Evolutionary conservation across 30 jellyfish, hydroid and myxozoan genomes (phyloP).

Genomic region (Aurelia coerulea): DNA sequence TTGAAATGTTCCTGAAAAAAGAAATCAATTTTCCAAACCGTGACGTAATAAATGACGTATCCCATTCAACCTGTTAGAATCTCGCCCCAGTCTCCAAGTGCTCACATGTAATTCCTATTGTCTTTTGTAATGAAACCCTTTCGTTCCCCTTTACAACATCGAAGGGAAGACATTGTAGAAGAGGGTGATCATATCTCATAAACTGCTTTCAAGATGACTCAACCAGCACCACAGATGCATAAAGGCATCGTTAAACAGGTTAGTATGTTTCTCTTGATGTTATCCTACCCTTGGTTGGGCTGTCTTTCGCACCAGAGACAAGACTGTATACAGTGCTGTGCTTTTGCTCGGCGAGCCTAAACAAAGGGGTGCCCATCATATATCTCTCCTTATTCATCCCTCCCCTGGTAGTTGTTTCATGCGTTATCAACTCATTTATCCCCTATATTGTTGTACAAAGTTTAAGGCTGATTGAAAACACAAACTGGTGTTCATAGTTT

Average conservation of each 20-base stretch:
- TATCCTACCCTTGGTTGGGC: no score
- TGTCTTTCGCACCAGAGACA: no score
- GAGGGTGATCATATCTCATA: background rate
- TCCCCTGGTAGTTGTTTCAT: no score
- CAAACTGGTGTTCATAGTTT: no score
- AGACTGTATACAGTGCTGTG: no score
- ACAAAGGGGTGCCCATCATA: no score
- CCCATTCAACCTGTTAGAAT: conserved; percentile 14
- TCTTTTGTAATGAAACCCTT: conserved; percentile 57
- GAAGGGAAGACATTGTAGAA: conserved; percentile 1
- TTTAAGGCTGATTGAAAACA: no score
- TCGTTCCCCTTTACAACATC: conserved; percentile 14
- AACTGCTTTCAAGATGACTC: conserved; percentile 66
- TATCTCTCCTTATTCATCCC: no score
- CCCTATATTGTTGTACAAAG: no score
- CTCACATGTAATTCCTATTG: conserved; percentile 65
- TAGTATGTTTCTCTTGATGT: background rate
- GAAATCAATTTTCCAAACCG: background rate
- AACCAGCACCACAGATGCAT: conserved; percentile 80
- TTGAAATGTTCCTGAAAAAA: no score
- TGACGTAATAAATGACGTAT: conserved; percentile 22
- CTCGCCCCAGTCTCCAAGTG: conserved; percentile 50
- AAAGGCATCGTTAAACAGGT: conserved; percentile 97
- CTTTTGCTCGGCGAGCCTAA: no score
- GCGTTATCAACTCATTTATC: no score